These are phyloP conservation scores for Meiosimyza decipiens DNA, from an alignment of 2,888 invertebrate genomes.

Conservation along the genomic window DNA sequence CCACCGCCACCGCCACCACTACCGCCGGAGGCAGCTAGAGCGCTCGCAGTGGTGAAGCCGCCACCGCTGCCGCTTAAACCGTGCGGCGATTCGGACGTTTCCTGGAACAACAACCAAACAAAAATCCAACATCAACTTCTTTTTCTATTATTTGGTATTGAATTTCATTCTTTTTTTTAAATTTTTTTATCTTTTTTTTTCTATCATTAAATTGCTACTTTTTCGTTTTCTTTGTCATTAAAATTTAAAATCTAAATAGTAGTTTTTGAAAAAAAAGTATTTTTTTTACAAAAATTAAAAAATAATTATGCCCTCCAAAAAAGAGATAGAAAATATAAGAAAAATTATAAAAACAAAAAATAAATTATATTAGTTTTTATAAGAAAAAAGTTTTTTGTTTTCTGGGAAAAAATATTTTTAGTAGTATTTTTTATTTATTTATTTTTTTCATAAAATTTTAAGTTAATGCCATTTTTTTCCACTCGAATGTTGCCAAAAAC, in stretches of 20 bases:
- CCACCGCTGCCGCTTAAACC: conserved; percentile 69
- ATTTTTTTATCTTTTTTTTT: conserved; percentile 44
- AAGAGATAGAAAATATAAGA: background rate
- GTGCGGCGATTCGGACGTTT: conserved; percentile 78
- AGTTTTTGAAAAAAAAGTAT: conserved; percentile 29
- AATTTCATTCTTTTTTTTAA: conserved; percentile 46
- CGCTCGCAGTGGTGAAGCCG: conserved; percentile 54
- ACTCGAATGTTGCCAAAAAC: conserved; percentile 35
- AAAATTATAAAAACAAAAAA: conserved; percentile 34
- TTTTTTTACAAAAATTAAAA: conserved; percentile 24
- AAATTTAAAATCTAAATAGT: conserved; percentile 17
- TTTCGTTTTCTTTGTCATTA: conserved; percentile 40
- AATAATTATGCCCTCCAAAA: background rate
- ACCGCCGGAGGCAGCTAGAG: conserved; percentile 50
- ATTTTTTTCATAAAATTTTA: conserved; percentile 15
- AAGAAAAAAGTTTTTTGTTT: conserved; percentile 40
- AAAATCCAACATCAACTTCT: conserved; percentile 90
- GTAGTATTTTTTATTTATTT: conserved; percentile 35
- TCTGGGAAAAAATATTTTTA: conserved; percentile 42
- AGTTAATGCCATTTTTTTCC: conserved; percentile 10
- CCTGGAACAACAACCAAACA: conserved; percentile 88
- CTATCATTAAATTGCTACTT: conserved; percentile 44
- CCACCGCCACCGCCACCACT: conserved; percentile 38
- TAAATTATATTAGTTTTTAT: conserved; percentile 44
- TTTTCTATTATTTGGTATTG: conserved; percentile 55